These are phyloP conservation scores for Stigmatopora argus DNA, from an alignment of 2,113 vertebrate species.

Conservation along the genomic window DNA sequence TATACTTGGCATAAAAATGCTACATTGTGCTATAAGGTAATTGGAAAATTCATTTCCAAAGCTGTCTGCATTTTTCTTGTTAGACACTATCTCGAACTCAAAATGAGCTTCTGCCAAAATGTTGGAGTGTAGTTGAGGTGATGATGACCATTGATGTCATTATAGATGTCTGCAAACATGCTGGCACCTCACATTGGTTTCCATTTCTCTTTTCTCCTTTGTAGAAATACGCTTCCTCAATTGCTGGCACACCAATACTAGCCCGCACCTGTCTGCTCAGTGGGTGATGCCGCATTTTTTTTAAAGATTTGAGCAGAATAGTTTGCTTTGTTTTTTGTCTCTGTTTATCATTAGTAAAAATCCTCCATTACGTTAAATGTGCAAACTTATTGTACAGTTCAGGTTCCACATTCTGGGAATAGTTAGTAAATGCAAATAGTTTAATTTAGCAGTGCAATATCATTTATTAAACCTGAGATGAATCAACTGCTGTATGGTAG, in stretches of 20 bases:
- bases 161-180: slow-evolving; percentile 22
- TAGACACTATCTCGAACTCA: background rate
- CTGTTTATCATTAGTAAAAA: too few relatives aligned
- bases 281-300: slow-evolving; percentile 17
- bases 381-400: too few relatives aligned
- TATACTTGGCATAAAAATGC: background rate
- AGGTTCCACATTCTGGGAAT: background rate
- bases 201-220: slow-evolving; percentile 12
- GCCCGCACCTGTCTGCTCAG: slow-evolving; percentile 32
- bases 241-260: slow-evolving; percentile 12
- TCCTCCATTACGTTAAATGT: too few relatives aligned
- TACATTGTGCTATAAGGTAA: background rate
- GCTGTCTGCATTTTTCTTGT: too few relatives aligned
- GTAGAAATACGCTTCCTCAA: slow-evolving; percentile 10
- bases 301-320: slow-evolving; percentile 2
- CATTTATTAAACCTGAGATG: background rate
- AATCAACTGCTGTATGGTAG: background rate
- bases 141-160: background rate
- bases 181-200: slow-evolving; percentile 23
- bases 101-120: slow-evolving; percentile 8
- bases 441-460: background rate
- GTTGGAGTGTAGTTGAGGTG: slow-evolving; percentile 19
- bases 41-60: too few relatives aligned
- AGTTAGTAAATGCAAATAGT: background rate
- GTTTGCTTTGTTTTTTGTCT: too few relatives aligned